phyloP scores from a whole-genome alignment of 2,797 vertebrate genomes.

The Sarcophilus harrisii region DNA sequence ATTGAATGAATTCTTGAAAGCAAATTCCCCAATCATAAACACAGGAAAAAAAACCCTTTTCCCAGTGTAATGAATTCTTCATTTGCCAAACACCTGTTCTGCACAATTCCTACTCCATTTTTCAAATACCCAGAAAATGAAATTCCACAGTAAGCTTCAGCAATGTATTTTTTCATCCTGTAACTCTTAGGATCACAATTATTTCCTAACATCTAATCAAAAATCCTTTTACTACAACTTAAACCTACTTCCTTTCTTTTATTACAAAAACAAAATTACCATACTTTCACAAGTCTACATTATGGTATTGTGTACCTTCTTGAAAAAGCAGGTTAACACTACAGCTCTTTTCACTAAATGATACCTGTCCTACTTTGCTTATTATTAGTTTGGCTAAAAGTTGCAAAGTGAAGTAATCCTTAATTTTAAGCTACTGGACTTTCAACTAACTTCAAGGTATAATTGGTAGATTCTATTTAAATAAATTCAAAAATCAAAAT shows the following conservation, averaged over 20 bases:
- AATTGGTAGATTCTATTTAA: neutral
- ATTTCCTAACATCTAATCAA: constrained; percentile 35
- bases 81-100: neutral
- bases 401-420: constrained; percentile 34
- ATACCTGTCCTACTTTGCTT: constrained; percentile 39
- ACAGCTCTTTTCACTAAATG: neutral
- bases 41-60: neutral
- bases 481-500: neutral
- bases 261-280: constrained; percentile 29
- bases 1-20: neutral
- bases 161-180: constrained; percentile 30
- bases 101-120: neutral
- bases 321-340: constrained; percentile 8
- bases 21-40: neutral
- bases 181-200: constrained; percentile 4
- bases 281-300: neutral
- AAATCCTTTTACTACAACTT: constrained; percentile 19
- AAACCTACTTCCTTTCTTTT: neutral
- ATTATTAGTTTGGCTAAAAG: constrained; percentile 26
- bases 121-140: constrained; percentile 45
- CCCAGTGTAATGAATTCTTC: neutral
- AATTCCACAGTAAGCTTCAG: constrained; percentile 3
- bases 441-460: neutral
- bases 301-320: constrained; percentile 41
- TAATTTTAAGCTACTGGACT: neutral